Evolutionary conservation across 2,113 vertebrate genomes (phyloP).

Genomic region (Perca fluviatilis): DNA sequence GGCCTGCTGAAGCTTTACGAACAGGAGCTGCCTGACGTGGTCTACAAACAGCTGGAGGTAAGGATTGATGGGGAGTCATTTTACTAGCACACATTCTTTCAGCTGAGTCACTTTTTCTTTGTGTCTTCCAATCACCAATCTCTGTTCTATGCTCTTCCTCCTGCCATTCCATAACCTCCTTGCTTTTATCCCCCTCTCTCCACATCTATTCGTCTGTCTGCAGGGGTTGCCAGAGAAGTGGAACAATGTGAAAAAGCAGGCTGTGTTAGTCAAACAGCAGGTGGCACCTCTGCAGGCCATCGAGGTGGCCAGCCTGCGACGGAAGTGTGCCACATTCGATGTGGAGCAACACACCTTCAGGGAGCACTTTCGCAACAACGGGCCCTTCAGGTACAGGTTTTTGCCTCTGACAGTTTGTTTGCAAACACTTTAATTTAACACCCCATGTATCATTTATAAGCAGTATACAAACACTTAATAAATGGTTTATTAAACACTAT

Average conservation of each 20-base stretch:
- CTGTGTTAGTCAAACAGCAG: constrained; percentile 87
- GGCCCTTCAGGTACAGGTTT: constrained; percentile 89
- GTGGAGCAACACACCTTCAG: constrained; percentile 87
- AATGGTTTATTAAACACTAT: not conserved
- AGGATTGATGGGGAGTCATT: constrained; percentile 20
- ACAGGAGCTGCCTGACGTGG: constrained; percentile 89
- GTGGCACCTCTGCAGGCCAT: constrained; percentile 92
- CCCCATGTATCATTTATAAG: not conserved
- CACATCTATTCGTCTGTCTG: not conserved
- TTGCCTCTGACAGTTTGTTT: not conserved
- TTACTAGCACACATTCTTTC: not conserved
- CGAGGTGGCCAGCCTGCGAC: constrained; percentile 87
- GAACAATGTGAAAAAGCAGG: constrained; percentile 90
- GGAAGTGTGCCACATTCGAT: constrained; percentile 87
- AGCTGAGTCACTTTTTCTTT: constrained; percentile 17
- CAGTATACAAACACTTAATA: not conserved
- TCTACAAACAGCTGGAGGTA: constrained; percentile 92
- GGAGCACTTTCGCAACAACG: constrained; percentile 86
- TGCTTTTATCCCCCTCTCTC: not conserved
- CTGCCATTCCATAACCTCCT: constrained; percentile 36
- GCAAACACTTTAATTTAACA: not conserved
- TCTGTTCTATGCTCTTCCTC: constrained; percentile 7
- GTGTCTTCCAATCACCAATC: constrained; percentile 9
- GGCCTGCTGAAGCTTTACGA: constrained; percentile 90
- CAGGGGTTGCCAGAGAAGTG: constrained; percentile 96